Evolutionary conservation across 2,888 invertebrate species (phyloP).

Genomic region (Dynastes tityus): DNA sequence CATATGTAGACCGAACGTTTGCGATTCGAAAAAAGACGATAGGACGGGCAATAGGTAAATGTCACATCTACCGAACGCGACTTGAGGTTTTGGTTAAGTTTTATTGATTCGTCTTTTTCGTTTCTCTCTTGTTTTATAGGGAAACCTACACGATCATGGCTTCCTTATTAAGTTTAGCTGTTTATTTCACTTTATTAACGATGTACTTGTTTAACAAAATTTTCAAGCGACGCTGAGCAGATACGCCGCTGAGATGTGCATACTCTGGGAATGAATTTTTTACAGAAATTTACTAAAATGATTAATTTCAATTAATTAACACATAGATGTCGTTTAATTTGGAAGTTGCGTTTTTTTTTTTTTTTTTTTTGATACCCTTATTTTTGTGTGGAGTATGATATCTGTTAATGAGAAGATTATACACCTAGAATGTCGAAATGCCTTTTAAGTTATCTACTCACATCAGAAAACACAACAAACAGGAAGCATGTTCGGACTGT

Average conservation of each 20-base stretch:
- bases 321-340: background rate
- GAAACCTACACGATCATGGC: constrained; percentile 48
- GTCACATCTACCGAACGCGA: constrained; percentile 2
- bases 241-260: too few relatives aligned
- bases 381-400: constrained; percentile 1
- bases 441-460: too few relatives aligned
- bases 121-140: constrained; percentile 45
- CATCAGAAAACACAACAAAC: background rate
- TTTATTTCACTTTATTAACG: constrained; percentile 45
- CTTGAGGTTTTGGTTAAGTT: background rate
- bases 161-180: constrained; percentile 47
- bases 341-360: background rate
- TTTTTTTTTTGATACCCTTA: background rate
- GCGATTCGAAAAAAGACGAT: constrained; percentile 63
- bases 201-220: constrained; percentile 49
- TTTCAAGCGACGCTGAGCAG: constrained; percentile 39
- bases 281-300: background rate
- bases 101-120: constrained; percentile 28
- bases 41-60: constrained; percentile 56
- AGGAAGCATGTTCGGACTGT: constrained; percentile 26
- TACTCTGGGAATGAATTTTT: background rate
- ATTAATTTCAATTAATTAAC: too few relatives aligned
- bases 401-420: background rate
- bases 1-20: constrained; percentile 58
- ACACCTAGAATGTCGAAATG: too few relatives aligned